These are phyloP conservation scores for Diachrysia chrysitis DNA, from an alignment of 2,888 invertebrate species.

Conservation along the genomic window DNA sequence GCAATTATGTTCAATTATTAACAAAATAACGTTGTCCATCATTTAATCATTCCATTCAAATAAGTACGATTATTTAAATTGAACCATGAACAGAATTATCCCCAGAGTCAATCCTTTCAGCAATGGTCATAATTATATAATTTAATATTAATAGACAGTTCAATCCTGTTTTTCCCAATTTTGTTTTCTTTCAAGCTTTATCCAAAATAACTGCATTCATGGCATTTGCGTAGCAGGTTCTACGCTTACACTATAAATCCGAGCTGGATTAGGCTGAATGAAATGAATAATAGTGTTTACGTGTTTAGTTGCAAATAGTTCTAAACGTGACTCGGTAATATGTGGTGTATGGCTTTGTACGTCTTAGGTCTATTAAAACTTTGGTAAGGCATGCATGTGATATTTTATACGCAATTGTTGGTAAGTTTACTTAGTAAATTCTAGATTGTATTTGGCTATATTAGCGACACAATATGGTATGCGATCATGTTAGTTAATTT, in stretches of 20 bases:
- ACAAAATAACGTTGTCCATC: slow-evolving; percentile 3
- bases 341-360: slow-evolving; percentile 24
- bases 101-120: slow-evolving; percentile 5
- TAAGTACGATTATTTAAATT: slow-evolving; percentile 5
- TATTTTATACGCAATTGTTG: slow-evolving; percentile 1
- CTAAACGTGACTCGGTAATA: slow-evolving; percentile 24
- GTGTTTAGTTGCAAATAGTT: slow-evolving; percentile 43
- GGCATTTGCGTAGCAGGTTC: slow-evolving; percentile 7
- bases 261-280: slow-evolving; percentile 19
- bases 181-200: background rate
- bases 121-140: slow-evolving; percentile 1
- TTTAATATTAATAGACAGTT: background rate
- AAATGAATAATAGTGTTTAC: slow-evolving; percentile 41
- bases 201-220: background rate
- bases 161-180: background rate
- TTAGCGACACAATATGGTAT: background rate
- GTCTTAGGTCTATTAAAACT: slow-evolving; percentile 40
- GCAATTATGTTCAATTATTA: background rate
- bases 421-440: background rate
- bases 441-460: background rate
- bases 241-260: slow-evolving; percentile 7
- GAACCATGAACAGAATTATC: background rate
- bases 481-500: background rate
- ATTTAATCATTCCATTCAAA: background rate
- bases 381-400: slow-evolving; percentile 14